Percentiles rank a stretch among this genome's conserved stretches.
Conservation (phyloP, 2,888 invertebrate genomes). For the Leptinotarsa peninsularis region DNA sequence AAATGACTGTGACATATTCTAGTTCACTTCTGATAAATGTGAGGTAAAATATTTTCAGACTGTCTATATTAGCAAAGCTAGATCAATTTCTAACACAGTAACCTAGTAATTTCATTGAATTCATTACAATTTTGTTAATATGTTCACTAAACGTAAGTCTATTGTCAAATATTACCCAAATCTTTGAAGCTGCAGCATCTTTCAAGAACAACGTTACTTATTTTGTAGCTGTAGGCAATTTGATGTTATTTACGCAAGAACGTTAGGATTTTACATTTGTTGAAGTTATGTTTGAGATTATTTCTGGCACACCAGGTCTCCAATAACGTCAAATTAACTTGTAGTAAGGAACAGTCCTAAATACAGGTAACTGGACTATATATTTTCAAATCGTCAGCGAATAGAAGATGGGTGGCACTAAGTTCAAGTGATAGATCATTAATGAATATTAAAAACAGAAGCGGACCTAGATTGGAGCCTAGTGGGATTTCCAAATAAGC, state of each 20-base stretch:
- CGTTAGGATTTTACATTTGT: neutral
- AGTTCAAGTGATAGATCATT: constrained; percentile 7
- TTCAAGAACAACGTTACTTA: neutral
- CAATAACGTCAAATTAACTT: neutral
- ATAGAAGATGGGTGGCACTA: constrained; percentile 6
- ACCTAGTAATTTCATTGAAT: constrained; percentile 1
- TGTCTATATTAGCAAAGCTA: neutral
- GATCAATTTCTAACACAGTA: neutral
- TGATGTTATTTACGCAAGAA: neutral
- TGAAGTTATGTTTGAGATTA: neutral
- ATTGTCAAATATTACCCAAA: neutral
- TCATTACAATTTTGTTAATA: neutral
- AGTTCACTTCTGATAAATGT: neutral
- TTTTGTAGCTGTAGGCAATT: neutral
- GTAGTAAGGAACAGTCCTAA: neutral
- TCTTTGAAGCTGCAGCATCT: constrained; percentile 1
- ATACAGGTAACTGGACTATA: neutral
- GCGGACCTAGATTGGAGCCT: constrained; percentile 1
- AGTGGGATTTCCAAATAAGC: neutral
- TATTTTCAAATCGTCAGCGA: constrained; percentile 11
- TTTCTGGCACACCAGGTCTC: neutral
- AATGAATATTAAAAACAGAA: neutral
- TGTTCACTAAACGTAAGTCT: constrained; percentile 1
- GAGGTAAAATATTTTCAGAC: neutral
- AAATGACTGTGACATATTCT: neutral